These are phyloP conservation scores for Conchocele bisecta DNA, from an alignment of 2,888 invertebrate species.

Conservation along the genomic window DNA sequence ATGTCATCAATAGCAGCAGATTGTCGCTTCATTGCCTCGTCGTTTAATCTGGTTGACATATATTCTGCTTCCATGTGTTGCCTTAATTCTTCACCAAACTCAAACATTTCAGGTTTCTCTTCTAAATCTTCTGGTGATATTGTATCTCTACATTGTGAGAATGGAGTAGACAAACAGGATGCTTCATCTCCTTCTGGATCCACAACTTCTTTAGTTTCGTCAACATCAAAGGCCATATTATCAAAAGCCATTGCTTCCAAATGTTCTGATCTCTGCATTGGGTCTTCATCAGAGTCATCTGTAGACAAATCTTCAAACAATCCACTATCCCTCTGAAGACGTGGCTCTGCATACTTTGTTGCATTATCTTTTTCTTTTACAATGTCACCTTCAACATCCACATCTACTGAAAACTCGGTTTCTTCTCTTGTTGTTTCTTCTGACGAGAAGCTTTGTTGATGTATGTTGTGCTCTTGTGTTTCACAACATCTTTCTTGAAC, in stretches of 20 bases:
- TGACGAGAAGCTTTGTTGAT: slow-evolving; percentile 22
- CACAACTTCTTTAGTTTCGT: slow-evolving; percentile 64
- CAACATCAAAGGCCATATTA: slow-evolving; percentile 82
- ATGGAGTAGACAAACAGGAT: background rate
- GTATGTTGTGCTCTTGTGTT: slow-evolving; percentile 27
- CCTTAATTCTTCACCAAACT: slow-evolving; percentile 66
- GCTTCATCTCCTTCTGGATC: slow-evolving; percentile 22
- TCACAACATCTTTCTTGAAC: slow-evolving; percentile 45
- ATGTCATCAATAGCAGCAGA: slow-evolving; percentile 42
- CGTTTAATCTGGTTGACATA: too few relatives aligned
- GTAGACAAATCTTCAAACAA: slow-evolving; percentile 48
- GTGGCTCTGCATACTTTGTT: slow-evolving; percentile 14
- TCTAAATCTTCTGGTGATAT: slow-evolving; percentile 76
- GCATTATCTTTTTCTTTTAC: too few relatives aligned
- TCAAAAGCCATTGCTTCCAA: slow-evolving; percentile 82
- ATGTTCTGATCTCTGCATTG: slow-evolving; percentile 23
- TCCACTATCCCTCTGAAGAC: slow-evolving; percentile 54
- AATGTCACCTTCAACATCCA: slow-evolving; percentile 23
- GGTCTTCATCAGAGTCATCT: slow-evolving; percentile 45
- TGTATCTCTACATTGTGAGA: slow-evolving; percentile 37
- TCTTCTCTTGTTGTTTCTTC: slow-evolving; percentile 22
- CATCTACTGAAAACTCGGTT: slow-evolving; percentile 2
- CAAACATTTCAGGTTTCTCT: slow-evolving; percentile 68
- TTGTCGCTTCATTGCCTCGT: too few relatives aligned
- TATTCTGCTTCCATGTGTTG: slow-evolving; percentile 57